Evolutionary conservation across 2,888 invertebrate genomes (phyloP).

Genomic region (Anagyrus pseudococci): DNA sequence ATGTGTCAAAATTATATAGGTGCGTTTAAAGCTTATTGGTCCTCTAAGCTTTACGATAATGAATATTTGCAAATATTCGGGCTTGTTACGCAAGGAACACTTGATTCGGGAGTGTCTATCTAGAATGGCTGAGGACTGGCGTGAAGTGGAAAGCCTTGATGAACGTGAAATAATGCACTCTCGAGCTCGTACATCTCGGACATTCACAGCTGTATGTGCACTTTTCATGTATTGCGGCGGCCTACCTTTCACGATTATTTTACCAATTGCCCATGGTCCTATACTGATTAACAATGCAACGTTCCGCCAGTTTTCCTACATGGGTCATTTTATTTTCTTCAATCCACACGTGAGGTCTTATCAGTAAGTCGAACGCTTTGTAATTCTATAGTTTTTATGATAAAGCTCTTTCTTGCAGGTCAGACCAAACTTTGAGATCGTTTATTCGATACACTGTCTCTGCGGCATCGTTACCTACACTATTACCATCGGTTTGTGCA

Average conservation of each 20-base stretch:
- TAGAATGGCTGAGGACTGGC: constrained; percentile 46
- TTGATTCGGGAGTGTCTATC: constrained; percentile 42
- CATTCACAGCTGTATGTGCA: constrained; percentile 38
- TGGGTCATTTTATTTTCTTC: constrained; percentile 44
- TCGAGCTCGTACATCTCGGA: constrained; percentile 43
- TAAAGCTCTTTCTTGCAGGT: constrained; percentile 16
- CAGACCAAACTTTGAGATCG: constrained; percentile 44
- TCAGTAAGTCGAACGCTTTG: no score
- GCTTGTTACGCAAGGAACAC: constrained; percentile 34
- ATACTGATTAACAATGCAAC: constrained; percentile 41
- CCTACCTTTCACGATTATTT: constrained; percentile 38
- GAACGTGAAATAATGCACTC: constrained; percentile 39
- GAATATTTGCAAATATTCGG: constrained; percentile 44
- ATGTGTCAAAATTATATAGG: background rate
- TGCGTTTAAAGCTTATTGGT: constrained; percentile 43
- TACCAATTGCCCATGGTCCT: constrained; percentile 41
- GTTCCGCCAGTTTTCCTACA: constrained; percentile 41
- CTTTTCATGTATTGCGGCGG: constrained; percentile 43
- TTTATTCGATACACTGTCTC: constrained; percentile 43
- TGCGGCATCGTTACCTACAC: constrained; percentile 44
- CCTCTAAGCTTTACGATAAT: constrained; percentile 47
- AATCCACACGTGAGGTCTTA: constrained; percentile 37
- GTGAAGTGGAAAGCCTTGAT: background rate
- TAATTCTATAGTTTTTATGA: no score
- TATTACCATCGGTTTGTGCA: constrained; percentile 41